Conservation (phyloP, 1,140 invertebrate species). For the Anadara kagoshimensis region DNA sequence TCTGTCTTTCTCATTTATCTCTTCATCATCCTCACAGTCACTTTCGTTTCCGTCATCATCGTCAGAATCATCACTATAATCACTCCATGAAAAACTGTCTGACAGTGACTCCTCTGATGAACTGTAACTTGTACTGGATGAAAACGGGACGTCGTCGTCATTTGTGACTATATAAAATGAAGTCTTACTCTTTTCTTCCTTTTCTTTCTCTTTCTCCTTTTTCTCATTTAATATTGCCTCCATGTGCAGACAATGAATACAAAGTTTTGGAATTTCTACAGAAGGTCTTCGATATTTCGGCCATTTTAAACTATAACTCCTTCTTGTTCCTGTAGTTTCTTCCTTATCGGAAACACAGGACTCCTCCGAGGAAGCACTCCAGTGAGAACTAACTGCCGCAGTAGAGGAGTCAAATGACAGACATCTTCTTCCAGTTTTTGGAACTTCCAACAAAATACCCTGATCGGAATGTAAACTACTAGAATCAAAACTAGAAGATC, state of each 20-base stretch:
- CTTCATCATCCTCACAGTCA: slow-evolving; percentile 7
- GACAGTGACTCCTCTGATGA: slow-evolving; percentile 46
- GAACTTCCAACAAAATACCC: slow-evolving; percentile 49
- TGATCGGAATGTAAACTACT: slow-evolving; percentile 50
- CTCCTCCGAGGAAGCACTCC: slow-evolving; percentile 57
- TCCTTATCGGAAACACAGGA: slow-evolving; percentile 52
- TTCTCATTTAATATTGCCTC: slow-evolving; percentile 66
- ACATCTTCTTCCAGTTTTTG: slow-evolving; percentile 38
- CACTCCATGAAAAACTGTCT: slow-evolving; percentile 23
- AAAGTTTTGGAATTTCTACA: slow-evolving; percentile 66
- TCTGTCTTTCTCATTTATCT: neutral
- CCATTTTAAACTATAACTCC: slow-evolving; percentile 43
- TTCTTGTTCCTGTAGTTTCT: slow-evolving; percentile 5
- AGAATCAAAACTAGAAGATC: slow-evolving; percentile 65
- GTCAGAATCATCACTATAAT: slow-evolving; percentile 13
- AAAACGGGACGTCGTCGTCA: slow-evolving; percentile 28
- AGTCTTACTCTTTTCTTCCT: slow-evolving; percentile 18
- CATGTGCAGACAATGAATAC: slow-evolving; percentile 69
- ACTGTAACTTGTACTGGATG: slow-evolving; percentile 48
- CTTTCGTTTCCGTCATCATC: slow-evolving; percentile 24
- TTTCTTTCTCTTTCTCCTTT: slow-evolving; percentile 19
- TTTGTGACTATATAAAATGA: slow-evolving; percentile 11
- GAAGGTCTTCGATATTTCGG: slow-evolving; percentile 53
- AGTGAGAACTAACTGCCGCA: slow-evolving; percentile 31
- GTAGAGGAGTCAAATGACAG: slow-evolving; percentile 57